Base-by-base conservation (phyloP, 2,888 invertebrate species). In the Tetramorium bicarinatum region DNA sequence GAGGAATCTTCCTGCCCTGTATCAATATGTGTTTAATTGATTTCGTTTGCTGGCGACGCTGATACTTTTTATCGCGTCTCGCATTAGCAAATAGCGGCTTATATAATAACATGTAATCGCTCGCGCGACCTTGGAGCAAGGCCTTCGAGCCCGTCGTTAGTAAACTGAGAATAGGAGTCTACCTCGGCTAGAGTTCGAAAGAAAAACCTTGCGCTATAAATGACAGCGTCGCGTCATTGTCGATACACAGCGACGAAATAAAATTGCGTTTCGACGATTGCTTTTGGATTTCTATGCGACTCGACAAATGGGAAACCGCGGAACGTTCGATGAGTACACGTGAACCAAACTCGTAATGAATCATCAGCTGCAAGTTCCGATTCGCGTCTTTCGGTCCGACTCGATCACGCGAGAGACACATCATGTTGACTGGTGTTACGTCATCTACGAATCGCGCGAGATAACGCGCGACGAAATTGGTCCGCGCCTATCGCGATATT, bases 191-290 rank as follows among this genome's bases (percentile, higher is more conserved):
- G n/a, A 67, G 56, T 61, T 80, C 59, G 74, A 80, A 80, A 80
- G 79, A 80, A 72, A 72, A 72, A 80, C 59, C 79, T 80, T 72
- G 59, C 74, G 74, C 79, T 80, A 80, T 80, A 71, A 80, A 72
- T 80, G 74, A 80, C 59, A 13, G 59, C 74, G 21, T 80, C 59
- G 47, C 38, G 18, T 25, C 52, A 25, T 21, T 18, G 13, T 41
- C 15, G 13, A 44, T 71, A 9, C 41, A 2, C 15, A 7, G 47
- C 15, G 18, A 4, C 29, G 18, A 49, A 38, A 21, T 8, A 21
- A 67, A 66, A 18, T 49, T 18, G 18, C 1, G 8, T 18, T 18
- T 21, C 29, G 13, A 38, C 29, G 64, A 75, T 3, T 21, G 21
- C 52, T 47, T 64, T 11, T 3, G 18, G 0, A 59, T 59, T 59